Base-by-base conservation (phyloP, 1,140 invertebrate species). In the Steinernema feltiae region DNA sequence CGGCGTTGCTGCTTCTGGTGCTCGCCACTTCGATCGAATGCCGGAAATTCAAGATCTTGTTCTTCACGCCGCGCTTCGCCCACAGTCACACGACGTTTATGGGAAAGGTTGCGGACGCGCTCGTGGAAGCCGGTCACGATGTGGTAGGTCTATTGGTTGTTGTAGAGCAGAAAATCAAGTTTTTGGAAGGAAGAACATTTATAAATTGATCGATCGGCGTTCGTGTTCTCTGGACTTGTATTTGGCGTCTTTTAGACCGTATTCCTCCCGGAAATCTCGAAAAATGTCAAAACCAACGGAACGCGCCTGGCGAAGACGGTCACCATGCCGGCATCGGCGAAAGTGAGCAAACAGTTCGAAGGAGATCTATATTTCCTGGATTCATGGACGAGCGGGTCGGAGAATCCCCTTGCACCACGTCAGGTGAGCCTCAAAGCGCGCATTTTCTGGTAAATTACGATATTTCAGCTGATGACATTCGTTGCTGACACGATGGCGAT, bases 101-200 rank as follows among this genome's bases (percentile, higher is more conserved):
- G 30, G 74, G 74, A 3, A 75, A 75, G 73, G 76, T 75, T 48
- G 74, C 74, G 15, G 74, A 75, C 27, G 32, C 71, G 17, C 29
- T 75, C 12, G 71, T 75, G 3, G 74, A 75, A 32, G 74, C 74
- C 7, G 74, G 74, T 32, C 74, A 75, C 46, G 74, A 75, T 75
- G 74, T 75, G 71, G 74, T 75, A 75, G 76, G 53, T 27, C n/a
- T 46, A 12, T 46, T n/a, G 53, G 53, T 63, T 17, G 24, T 15
- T 7, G 24, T 63, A 27, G 3, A 3, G n/a, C 7, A 46, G 41
- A n/a, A 46, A n/a, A 46, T 12, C 7, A n/a, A 46, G 7, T n/a
- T 46, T 46, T 46, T 12, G 41, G 7, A 7, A 46, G 41, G 41
- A 46, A 63, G 24, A 7, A 63, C 53, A 63, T 63, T 63, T 27